These are phyloP conservation scores for Antechinus flavipes DNA, from an alignment of 2,113 vertebrate genomes.

Conservation along the genomic window DNA sequence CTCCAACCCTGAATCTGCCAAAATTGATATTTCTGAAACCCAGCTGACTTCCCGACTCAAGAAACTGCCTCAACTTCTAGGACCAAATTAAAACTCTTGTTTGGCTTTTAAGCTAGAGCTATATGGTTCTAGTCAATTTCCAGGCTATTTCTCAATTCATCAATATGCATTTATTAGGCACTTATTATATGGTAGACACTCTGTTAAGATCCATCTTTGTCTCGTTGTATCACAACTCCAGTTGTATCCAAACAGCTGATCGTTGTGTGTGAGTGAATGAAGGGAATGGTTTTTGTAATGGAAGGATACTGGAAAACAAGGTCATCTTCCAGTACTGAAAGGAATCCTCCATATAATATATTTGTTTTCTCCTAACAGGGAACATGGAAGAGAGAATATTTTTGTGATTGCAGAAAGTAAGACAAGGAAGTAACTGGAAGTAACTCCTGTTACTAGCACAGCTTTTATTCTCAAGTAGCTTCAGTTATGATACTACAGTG, in stretches of 20 bases:
- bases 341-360: not conserved
- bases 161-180: not conserved
- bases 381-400: not conserved
- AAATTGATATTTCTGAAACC: not conserved
- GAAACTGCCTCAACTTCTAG: not conserved
- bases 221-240: not conserved
- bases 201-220: not conserved
- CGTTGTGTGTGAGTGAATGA: too few relatives aligned
- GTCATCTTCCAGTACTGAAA: too few relatives aligned
- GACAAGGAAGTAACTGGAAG: not conserved
- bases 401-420: not conserved
- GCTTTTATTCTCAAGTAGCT: not conserved
- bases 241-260: too few relatives aligned
- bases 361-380: not conserved
- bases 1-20: not conserved
- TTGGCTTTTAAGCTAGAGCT: not conserved
- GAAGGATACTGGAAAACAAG: too few relatives aligned
- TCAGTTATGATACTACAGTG: not conserved
- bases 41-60: not conserved
- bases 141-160: not conserved
- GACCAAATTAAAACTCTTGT: not conserved
- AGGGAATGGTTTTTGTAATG: too few relatives aligned
- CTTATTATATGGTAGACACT: not conserved
- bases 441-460: not conserved
- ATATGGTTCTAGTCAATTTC: not conserved